These are phyloP conservation scores for Poeciliopsis occidentalis DNA, from an alignment of 2,113 vertebrate species.

Conservation along the genomic window DNA sequence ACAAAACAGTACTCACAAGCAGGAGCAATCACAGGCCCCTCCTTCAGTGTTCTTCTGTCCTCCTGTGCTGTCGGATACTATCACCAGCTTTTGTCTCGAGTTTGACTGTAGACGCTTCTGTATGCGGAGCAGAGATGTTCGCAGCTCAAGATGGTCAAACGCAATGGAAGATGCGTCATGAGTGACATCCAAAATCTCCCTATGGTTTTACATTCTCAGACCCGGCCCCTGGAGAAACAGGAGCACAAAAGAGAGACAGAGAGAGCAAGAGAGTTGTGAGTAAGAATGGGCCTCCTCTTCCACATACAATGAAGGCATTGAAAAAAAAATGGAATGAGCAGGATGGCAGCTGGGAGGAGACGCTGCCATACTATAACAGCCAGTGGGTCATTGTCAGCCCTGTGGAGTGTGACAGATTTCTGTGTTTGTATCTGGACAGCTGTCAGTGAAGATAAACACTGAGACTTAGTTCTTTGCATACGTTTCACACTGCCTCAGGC, in stretches of 20 bases:
- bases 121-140: conserved; percentile 27
- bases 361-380: conserved; percentile 44
- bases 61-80: conserved; percentile 35
- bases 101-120: conserved; percentile 32
- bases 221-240: conserved; percentile 72
- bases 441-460: conserved; percentile 42
- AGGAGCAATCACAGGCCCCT: conserved; percentile 38
- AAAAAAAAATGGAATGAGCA: conserved; percentile 49
- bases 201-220: conserved; percentile 61
- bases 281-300: conserved; percentile 75
- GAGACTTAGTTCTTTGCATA: conserved; percentile 21
- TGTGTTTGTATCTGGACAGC: conserved; percentile 54
- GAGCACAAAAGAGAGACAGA: conserved; percentile 72
- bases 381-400: conserved; percentile 37
- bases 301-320: conserved; percentile 68
- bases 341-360: conserved; percentile 56
- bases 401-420: conserved; percentile 30
- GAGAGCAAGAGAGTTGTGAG: conserved; percentile 70
- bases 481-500: conserved; percentile 14
- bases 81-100: conserved; percentile 49
- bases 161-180: conserved; percentile 31
- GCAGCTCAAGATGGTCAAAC: conserved; percentile 28
- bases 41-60: conserved; percentile 35
- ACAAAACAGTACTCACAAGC: conserved; percentile 76
- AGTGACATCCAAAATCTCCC: conserved; percentile 61